These are phyloP conservation scores for Campaea margaritaria DNA, from an alignment of 2,888 invertebrate genomes.

Conservation along the genomic window DNA sequence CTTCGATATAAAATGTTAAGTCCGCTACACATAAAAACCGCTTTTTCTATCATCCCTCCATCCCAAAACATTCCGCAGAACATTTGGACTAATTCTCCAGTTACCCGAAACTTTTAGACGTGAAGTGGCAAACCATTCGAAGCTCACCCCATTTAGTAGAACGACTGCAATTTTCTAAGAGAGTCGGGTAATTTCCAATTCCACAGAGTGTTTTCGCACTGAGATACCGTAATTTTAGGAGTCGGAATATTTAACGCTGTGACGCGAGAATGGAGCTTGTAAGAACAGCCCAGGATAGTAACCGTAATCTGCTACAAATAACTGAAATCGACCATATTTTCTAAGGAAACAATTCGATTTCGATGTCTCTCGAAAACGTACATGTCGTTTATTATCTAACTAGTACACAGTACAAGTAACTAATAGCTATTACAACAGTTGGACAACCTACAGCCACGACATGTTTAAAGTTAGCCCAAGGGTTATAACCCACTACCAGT, in stretches of 20 bases:
- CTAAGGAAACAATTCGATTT: no score
- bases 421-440: no score
- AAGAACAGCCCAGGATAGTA: no score
- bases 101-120: slow-evolving; percentile 44
- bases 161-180: slow-evolving; percentile 35
- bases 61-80: slow-evolving; percentile 29
- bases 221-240: slow-evolving; percentile 9
- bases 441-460: no score
- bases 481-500: no score
- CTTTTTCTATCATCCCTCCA: slow-evolving; percentile 1
- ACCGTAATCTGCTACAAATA: no score
- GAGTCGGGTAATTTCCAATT: slow-evolving; percentile 26
- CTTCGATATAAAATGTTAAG: no score
- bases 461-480: no score
- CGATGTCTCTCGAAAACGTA: no score
- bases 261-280: not conserved
- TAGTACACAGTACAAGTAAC: no score
- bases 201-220: slow-evolving; percentile 21
- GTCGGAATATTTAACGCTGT: not conserved
- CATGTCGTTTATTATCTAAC: no score
- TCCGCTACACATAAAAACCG: not conserved
- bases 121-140: slow-evolving; percentile 45
- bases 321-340: no score
- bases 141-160: slow-evolving; percentile 40
- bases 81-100: slow-evolving; percentile 42